A percentile compares a stretch with the other conserved stretches of the same genome.
Conservation (phyloP, 1,140 invertebrate species). For the Zophobas atratus region DNA sequence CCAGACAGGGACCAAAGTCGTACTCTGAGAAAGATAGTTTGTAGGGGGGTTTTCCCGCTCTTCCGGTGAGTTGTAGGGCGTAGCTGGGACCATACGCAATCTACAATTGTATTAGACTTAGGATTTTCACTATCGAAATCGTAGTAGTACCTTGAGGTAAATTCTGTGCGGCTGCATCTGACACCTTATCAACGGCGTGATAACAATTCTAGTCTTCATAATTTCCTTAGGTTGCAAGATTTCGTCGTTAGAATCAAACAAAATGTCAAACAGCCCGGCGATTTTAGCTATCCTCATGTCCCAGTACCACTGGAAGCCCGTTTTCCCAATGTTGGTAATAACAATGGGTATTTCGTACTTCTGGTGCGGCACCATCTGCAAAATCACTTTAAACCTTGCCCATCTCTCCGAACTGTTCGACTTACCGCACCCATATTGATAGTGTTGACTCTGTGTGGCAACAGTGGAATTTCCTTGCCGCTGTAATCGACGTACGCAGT, state of each 20-base stretch:
- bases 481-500: constrained; percentile 49
- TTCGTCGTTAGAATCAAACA: not conserved
- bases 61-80: constrained; percentile 63
- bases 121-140: not conserved
- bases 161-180: constrained; percentile 11
- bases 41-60: constrained; percentile 56
- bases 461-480: constrained; percentile 55
- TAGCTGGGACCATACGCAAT: constrained; percentile 67
- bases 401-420: not conserved
- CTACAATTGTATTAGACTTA: constrained; percentile 55
- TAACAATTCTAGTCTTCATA: constrained; percentile 2
- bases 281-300: not conserved
- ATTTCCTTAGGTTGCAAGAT: not conserved
- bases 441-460: constrained; percentile 62
- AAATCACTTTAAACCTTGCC: not conserved
- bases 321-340: constrained; percentile 65
- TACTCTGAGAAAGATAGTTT: constrained; percentile 67
- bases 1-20: constrained; percentile 69
- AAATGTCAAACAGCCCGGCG: constrained; percentile 4
- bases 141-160: not conserved
- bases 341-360: constrained; percentile 61
- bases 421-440: constrained; percentile 67
- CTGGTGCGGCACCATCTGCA: constrained; percentile 62
- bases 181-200: constrained; percentile 3
- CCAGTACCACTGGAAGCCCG: constrained; percentile 60